Evolutionary conservation across 2,888 invertebrate species (phyloP).

Genomic region (Dynastes grantii): DNA sequence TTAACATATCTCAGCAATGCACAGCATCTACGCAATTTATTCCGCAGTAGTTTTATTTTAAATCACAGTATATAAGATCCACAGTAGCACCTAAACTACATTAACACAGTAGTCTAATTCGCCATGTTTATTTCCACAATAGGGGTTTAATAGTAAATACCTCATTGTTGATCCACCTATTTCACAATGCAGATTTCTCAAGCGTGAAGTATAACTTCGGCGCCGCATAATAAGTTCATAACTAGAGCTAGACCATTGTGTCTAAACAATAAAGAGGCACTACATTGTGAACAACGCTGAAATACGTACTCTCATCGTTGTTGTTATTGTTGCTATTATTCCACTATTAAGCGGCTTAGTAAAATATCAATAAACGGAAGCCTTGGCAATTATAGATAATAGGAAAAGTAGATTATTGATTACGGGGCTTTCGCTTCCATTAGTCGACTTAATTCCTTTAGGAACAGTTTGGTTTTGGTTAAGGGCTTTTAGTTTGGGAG

Average conservation of each 20-base stretch:
- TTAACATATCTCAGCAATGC: too few relatives aligned
- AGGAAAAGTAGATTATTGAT: not conserved
- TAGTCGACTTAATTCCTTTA: not conserved
- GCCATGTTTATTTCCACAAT: not conserved
- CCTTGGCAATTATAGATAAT: not conserved
- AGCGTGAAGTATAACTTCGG: constrained; percentile 2
- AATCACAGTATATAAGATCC: too few relatives aligned
- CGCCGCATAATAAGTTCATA: not conserved
- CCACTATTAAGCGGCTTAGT: not conserved
- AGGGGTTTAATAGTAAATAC: constrained; percentile 1
- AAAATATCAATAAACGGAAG: not conserved
- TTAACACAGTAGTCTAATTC: not conserved
- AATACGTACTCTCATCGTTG: not conserved
- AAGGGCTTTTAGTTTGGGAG: not conserved
- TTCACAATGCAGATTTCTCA: not conserved
- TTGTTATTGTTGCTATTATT: constrained; percentile 8
- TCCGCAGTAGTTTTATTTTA: too few relatives aligned
- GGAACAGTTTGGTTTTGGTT: not conserved
- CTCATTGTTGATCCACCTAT: constrained; percentile 6
- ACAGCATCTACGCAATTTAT: too few relatives aligned
- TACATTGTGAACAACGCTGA: not conserved
- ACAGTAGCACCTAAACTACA: not conserved
- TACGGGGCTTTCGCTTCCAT: not conserved
- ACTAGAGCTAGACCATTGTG: constrained; percentile 5
- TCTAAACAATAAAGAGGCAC: not conserved